Evolutionary conservation across 2,113 vertebrate genomes (phyloP).

Genomic region (Alexandromys fortis): DNA sequence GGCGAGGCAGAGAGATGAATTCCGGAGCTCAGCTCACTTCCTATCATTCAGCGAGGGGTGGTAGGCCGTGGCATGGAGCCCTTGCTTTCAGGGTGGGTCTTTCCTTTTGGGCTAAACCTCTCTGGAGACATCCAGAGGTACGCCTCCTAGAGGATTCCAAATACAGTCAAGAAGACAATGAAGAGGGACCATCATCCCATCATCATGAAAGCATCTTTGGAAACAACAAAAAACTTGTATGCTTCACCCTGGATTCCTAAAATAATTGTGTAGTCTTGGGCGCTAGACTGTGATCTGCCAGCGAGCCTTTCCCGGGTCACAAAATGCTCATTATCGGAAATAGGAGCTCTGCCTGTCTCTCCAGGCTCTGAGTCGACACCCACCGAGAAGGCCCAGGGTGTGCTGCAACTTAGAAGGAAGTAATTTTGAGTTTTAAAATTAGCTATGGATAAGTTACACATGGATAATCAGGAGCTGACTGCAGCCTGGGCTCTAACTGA

Average conservation of each 20-base stretch:
- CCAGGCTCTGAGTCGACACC: neutral
- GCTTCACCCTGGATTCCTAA: constrained; percentile 23
- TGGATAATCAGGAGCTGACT: constrained; percentile 73
- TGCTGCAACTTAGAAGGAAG: constrained; percentile 55
- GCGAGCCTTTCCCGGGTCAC: neutral
- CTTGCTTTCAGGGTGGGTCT: neutral
- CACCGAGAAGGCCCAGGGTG: constrained; percentile 32
- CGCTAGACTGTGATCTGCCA: constrained; percentile 4
- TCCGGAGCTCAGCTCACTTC: neutral
- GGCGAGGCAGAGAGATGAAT: neutral
- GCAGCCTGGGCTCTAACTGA: constrained; percentile 74
- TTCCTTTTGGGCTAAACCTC: neutral
- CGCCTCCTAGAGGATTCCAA: neutral
- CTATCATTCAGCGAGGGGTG: neutral
- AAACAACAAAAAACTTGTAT: constrained; percentile 11
- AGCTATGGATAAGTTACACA: constrained; percentile 79
- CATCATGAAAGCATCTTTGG: neutral
- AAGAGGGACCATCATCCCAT: neutral
- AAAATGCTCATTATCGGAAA: neutral
- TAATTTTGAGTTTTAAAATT: constrained; percentile 80
- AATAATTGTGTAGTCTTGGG: constrained; percentile 27
- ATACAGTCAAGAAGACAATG: neutral
- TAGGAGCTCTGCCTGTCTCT: constrained; percentile 26
- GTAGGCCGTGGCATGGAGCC: too few species aligned
- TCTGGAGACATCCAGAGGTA: neutral